Evolutionary conservation across 2,113 vertebrate genomes (phyloP).

Genomic region (Nettapus auritus): DNA sequence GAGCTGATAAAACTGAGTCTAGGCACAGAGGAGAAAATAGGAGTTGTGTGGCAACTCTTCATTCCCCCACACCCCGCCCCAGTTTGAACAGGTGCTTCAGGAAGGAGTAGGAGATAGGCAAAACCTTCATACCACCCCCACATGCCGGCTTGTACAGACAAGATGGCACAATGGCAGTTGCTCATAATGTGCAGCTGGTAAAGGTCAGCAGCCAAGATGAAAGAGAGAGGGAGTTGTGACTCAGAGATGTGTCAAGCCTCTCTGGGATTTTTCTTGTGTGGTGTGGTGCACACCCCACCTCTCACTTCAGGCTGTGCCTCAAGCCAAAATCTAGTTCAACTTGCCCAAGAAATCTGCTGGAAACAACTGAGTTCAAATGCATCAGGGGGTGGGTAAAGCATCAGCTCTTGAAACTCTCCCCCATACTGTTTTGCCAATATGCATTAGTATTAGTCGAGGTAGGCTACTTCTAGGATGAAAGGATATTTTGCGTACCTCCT

Average conservation of each 20-base stretch:
- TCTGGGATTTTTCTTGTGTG: conserved; percentile 29
- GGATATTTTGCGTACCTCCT: conserved; percentile 11
- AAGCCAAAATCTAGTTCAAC: neutral
- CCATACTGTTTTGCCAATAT: neutral
- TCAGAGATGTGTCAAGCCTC: conserved; percentile 41
- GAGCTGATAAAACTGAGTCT: neutral
- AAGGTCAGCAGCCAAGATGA: conserved; percentile 54
- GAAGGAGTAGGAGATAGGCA: neutral
- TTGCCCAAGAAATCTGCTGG: neutral
- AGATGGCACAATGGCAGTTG: neutral
- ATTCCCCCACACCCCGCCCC: accelerated
- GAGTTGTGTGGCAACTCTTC: neutral
- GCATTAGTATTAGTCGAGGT: neutral
- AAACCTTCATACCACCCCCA: neutral
- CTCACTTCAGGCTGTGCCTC: conserved; percentile 23
- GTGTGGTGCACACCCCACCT: conserved; percentile 19
- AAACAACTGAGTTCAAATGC: neutral
- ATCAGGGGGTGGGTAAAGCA: neutral
- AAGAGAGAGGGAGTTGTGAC: conserved; percentile 19
- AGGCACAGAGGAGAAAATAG: neutral
- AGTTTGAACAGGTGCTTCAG: neutral
- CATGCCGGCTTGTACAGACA: neutral
- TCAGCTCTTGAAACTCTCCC: neutral
- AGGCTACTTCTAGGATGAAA: neutral
- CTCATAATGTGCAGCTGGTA: conserved; percentile 30